A percentile compares a stretch with the other conserved stretches of the same genome.
Evolutionary conservation across 2,113 vertebrate genomes (phyloP).

Genomic region (Channa argus): DNA sequence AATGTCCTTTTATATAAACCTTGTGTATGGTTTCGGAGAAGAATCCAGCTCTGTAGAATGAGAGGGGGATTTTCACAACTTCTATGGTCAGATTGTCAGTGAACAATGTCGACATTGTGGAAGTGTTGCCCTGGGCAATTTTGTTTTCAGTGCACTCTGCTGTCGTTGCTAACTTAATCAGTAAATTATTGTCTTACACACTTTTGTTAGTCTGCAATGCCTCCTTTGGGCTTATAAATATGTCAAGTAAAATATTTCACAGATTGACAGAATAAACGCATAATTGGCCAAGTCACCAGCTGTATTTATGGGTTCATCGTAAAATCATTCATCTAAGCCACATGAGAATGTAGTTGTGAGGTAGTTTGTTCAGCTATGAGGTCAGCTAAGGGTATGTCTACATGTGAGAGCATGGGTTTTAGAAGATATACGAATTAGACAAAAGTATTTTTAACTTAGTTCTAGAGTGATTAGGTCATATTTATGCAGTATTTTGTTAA

Average conservation of each 20-base stretch:
- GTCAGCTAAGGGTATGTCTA: background rate
- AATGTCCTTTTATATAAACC: constrained; percentile 21
- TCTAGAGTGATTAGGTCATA: constrained; percentile 28
- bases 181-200: constrained; percentile 70
- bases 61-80: constrained; percentile 62
- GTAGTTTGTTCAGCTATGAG: constrained; percentile 8
- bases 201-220: constrained; percentile 58
- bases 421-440: constrained; percentile 11
- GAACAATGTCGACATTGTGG: constrained; percentile 76
- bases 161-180: constrained; percentile 67
- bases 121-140: constrained; percentile 49
- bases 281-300: constrained; percentile 45
- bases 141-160: constrained; percentile 64
- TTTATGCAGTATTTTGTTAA: constrained; percentile 39
- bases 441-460: constrained; percentile 14
- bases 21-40: constrained; percentile 26
- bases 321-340: constrained; percentile 58
- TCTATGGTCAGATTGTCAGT: constrained; percentile 39
- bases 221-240: constrained; percentile 73
- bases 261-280: constrained; percentile 61
- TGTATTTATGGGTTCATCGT: constrained; percentile 45
- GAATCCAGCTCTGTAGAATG: constrained; percentile 14
- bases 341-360: constrained; percentile 20
- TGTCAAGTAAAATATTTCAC: constrained; percentile 60
- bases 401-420: constrained; percentile 11